Percentiles rank a stretch among this genome's conserved stretches.
phyloP scores from a whole-genome alignment of 1,140 invertebrate genomes.

The Drosophila lacertosa region DNA sequence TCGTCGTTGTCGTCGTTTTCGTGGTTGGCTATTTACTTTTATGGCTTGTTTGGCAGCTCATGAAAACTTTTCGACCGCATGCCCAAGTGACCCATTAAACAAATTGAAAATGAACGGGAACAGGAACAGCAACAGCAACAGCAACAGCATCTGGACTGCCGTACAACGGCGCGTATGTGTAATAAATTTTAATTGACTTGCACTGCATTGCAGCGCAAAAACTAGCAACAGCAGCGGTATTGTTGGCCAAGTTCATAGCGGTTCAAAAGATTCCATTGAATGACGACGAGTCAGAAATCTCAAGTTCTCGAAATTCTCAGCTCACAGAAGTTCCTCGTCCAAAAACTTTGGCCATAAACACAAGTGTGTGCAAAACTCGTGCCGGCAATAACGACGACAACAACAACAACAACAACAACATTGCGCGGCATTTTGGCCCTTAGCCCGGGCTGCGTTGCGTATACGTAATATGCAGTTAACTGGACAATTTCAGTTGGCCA shows the following conservation, averaged over 20 bases:
- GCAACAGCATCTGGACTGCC: constrained; percentile 24
- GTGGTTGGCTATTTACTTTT: constrained; percentile 69
- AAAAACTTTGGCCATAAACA: constrained; percentile 74
- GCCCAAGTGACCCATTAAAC: constrained; percentile 80
- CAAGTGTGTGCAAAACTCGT: constrained; percentile 54
- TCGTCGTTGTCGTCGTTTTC: constrained; percentile 3
- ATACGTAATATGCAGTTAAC: constrained; percentile 76
- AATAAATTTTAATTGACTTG: constrained; percentile 80
- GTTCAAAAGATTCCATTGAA: constrained; percentile 67
- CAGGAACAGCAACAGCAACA: constrained; percentile 20
- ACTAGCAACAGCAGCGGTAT: constrained; percentile 35
- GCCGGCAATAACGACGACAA: constrained; percentile 29
- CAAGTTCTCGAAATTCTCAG: constrained; percentile 33
- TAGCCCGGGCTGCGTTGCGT: constrained; percentile 40
- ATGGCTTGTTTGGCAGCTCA: constrained; percentile 74
- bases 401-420: constrained; percentile 15
- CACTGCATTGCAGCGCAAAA: constrained; percentile 64
- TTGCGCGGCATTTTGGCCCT: constrained; percentile 34
- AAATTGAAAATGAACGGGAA: constrained; percentile 69
- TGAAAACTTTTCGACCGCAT: constrained; percentile 68
- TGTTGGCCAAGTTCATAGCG: constrained; percentile 56
- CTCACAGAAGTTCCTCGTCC: constrained; percentile 41
- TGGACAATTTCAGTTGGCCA: constrained; percentile 54
- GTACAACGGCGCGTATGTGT: constrained; percentile 68
- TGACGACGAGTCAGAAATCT: constrained; percentile 58